Conservation (phyloP, 2,888 invertebrate genomes). For the Drosophila mulleri region DNA sequence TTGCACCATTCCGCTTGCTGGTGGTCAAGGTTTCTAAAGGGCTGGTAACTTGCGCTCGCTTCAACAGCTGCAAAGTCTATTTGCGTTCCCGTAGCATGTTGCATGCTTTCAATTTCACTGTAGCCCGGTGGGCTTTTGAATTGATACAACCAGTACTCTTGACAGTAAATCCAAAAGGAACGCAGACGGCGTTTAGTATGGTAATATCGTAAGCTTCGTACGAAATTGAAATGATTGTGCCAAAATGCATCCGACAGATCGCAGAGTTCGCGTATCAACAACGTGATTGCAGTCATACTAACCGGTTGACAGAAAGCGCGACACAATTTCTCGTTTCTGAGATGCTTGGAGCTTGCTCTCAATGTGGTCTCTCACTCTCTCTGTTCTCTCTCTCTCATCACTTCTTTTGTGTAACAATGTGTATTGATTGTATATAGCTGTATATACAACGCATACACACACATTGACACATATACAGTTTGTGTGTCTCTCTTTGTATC, state of each 20-base stretch:
- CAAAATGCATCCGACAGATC: slow-evolving; percentile 80
- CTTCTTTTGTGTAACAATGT: neutral
- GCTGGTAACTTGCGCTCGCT: slow-evolving; percentile 61
- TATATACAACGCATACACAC: neutral
- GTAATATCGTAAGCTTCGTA: slow-evolving; percentile 73
- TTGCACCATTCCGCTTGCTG: slow-evolving; percentile 34
- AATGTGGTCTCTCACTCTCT: slow-evolving; percentile 11
- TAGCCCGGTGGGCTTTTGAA: neutral
- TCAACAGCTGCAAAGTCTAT: slow-evolving; percentile 83
- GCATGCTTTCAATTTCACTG: slow-evolving; percentile 25
- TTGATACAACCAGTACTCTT: slow-evolving; percentile 74
- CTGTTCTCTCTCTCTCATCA: neutral
- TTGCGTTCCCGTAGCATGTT: slow-evolving; percentile 35
- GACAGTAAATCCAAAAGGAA: slow-evolving; percentile 76
- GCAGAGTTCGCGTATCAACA: slow-evolving; percentile 77
- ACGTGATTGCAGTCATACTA: slow-evolving; percentile 83
- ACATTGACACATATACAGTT: neutral
- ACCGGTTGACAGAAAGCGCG: slow-evolving; percentile 27
- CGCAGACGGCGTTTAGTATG: slow-evolving; percentile 71
- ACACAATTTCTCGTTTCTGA: slow-evolving; percentile 26
- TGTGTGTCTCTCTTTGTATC: slow-evolving; percentile 1
- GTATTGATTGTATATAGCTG: slow-evolving; percentile 1
- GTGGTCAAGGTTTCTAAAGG: slow-evolving; percentile 58
- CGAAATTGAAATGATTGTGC: slow-evolving; percentile 76
- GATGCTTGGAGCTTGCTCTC: slow-evolving; percentile 47